Evolutionary conservation across 2,888 invertebrate genomes (phyloP).

Genomic region (Gryllus longicercus): DNA sequence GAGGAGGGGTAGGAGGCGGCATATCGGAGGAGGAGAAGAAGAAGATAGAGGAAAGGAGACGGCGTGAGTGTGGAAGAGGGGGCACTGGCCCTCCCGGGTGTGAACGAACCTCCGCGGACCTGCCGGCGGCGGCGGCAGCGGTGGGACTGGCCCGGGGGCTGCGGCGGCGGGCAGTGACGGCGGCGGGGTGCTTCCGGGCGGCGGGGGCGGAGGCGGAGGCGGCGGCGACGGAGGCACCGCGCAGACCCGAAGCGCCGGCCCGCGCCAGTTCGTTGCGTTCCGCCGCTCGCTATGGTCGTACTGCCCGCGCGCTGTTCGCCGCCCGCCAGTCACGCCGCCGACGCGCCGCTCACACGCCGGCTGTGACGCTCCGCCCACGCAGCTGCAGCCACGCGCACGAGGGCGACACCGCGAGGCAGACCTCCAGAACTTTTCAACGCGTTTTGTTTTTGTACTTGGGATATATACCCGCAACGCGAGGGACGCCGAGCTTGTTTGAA

Average conservation of each 20-base stretch:
- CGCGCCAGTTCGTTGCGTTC: neutral
- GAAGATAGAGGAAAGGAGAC: neutral
- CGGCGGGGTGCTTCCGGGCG: neutral
- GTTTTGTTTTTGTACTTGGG: too few relatives aligned
- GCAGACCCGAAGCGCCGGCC: neutral
- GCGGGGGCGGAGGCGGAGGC: neutral
- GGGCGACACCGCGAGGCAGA: too few relatives aligned
- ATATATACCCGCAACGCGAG: neutral
- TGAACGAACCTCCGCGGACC: neutral
- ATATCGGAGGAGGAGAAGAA: neutral
- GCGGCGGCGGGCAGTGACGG: neutral
- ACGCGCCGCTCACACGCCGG: too few relatives aligned
- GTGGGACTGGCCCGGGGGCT: neutral
- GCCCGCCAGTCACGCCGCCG: too few relatives aligned
- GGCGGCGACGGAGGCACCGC: neutral
- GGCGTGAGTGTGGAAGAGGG: neutral
- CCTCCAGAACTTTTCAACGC: too few relatives aligned
- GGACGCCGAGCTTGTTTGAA: neutral
- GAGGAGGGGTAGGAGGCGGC: neutral
- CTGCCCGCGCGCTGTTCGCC: too few relatives aligned
- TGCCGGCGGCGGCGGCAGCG: neutral
- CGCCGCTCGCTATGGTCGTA: too few relatives aligned
- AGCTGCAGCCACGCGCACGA: too few relatives aligned
- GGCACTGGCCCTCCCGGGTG: constrained; percentile 11
- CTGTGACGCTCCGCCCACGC: too few relatives aligned